Percentiles rank a stretch among this genome's conserved stretches.
phyloP scores from a whole-genome alignment of 2,888 invertebrate species.

The Neoscelio sp. region DNA sequence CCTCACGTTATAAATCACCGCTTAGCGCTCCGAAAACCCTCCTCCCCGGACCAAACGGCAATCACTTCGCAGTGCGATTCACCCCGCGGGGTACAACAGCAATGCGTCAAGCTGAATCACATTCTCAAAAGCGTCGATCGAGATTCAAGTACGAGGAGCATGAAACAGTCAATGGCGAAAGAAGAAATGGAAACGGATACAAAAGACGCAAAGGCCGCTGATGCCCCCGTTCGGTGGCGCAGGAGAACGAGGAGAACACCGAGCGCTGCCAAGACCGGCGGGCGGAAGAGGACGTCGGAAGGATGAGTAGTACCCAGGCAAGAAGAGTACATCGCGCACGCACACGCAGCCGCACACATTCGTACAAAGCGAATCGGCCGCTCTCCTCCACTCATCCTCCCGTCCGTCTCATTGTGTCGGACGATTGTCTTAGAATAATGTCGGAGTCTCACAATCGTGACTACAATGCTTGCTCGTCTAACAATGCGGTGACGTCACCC shows the following conservation, averaged over 20 bases:
- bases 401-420: conserved; percentile 83
- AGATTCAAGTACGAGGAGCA: conserved; percentile 68
- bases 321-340: conserved; percentile 69
- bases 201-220: conserved; percentile 59
- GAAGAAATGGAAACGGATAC: conserved; percentile 68
- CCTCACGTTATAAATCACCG: too few species aligned
- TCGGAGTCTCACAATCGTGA: conserved; percentile 83
- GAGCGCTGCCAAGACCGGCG: conserved; percentile 37
- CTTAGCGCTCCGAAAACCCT: too few species aligned
- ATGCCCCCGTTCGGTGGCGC: conserved; percentile 30
- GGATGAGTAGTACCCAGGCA: conserved; percentile 62
- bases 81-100: conserved; percentile 27
- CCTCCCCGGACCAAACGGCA: not conserved
- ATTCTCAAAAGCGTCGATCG: conserved; percentile 69
- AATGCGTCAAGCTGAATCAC: conserved; percentile 55
- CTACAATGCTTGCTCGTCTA: conserved; percentile 83
- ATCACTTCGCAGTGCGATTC: conserved; percentile 24
- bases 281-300: conserved; percentile 3
- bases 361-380: conserved; percentile 71
- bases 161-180: conserved; percentile 63
- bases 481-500: conserved; percentile 83
- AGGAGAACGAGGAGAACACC: conserved; percentile 17
- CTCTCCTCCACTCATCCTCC: conserved; percentile 78
- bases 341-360: conserved; percentile 66
- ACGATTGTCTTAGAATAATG: conserved; percentile 84